Conservation (phyloP, 2,113 vertebrate species). For the Siniperca chuatsi region DNA sequence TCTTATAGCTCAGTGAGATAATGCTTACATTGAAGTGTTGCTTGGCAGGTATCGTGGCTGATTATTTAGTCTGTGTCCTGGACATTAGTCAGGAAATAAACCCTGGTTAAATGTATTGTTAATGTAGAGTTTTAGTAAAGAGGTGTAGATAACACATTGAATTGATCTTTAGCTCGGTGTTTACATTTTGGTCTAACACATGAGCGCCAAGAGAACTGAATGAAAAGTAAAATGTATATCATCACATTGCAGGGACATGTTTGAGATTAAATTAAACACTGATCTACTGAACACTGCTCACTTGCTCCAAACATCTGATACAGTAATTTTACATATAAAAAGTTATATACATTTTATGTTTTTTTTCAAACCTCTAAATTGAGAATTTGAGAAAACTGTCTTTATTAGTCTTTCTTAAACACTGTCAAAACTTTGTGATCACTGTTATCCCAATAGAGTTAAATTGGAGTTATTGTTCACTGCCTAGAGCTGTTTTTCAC, state of each 20-base stretch:
- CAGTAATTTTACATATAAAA: not conserved
- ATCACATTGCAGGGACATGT: not conserved
- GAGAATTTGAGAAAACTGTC: not conserved
- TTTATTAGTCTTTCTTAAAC: not conserved
- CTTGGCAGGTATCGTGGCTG: slow-evolving; percentile 8
- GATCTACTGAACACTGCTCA: too few species aligned
- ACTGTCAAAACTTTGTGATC: not conserved
- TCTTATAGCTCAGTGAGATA: slow-evolving; percentile 4
- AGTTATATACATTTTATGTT: not conserved
- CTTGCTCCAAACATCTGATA: not conserved
- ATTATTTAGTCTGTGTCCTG: not conserved
- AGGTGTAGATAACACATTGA: not conserved
- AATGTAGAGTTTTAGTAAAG: not conserved
- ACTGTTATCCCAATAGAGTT: not conserved
- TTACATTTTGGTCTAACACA: too few species aligned
- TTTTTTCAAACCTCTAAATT: not conserved
- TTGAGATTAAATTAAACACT: not conserved
- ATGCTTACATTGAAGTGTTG: not conserved
- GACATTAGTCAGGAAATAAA: slow-evolving; percentile 21
- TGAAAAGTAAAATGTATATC: not conserved
- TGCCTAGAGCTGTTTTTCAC: not conserved
- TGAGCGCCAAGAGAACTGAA: too few species aligned
- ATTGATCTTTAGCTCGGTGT: not conserved
- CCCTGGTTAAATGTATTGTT: not conserved
- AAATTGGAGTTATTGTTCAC: not conserved